Evolutionary conservation across 2,113 vertebrate genomes (phyloP), one percentile per base, ranked within the genome.

Genomic region (Chamaetylas fuelleborni): DNA sequence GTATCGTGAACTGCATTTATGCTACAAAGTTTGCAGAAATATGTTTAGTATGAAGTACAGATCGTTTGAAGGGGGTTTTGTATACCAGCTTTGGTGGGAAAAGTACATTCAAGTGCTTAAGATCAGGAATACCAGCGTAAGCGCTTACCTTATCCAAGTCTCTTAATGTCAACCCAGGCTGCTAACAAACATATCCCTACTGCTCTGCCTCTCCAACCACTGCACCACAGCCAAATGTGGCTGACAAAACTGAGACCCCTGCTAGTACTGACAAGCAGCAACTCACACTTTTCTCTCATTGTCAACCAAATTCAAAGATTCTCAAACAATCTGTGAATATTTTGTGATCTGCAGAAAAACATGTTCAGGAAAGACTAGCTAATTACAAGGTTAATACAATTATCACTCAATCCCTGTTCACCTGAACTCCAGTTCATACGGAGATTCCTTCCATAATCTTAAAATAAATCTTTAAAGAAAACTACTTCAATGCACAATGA

Each of bases 1-100:
- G 98, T 98, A 99, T 73, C 97, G 98, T 92, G 98, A 98, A 96
- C 98, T 98, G 96, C 98, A 98, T 96, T 99, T 99, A 98, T 99
- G 98, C 97, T 98, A 98, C 61, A 98, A 98, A 97, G 91, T 90
- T 97, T 97, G 97, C 8, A 98, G 96, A 97, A 83, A 96, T 53
- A 97, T 7, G n/a, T 84, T 98, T 89, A 96, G 91, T 90, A 96
- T 58, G 70, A 95, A 72, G 64, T 23, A 91, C 38, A 47, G 51
- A 64, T 48, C 20, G 53, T 40, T 80, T 77, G 60, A 85, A 88
- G 69, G 54, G 73, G 70, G 19, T 24, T 79, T 91, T 56, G 56
- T 84, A 53, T 34, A 66, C 74, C 77, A 88, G 47, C 71, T 70
- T 78, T 43, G 31, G 65, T 77, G 45, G 10, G 28, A n/a, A 67